Evolutionary conservation across 2,888 invertebrate genomes (phyloP), one percentile per base, ranked within the genome.

Genomic region (Drosophila kokeensis): DNA sequence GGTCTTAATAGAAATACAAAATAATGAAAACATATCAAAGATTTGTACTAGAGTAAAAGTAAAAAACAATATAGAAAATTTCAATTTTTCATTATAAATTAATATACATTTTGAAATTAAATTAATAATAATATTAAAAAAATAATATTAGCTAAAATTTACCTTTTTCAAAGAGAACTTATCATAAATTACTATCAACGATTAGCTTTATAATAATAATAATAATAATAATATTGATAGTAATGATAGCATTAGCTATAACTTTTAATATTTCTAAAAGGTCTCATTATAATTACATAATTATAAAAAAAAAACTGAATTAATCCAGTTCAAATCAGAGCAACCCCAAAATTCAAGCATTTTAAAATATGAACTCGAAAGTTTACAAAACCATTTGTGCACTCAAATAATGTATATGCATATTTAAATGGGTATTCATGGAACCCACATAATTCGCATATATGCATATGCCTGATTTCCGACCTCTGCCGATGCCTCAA

Each of bases 401-500:
- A 27, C 18, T 38, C 6, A 27, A 49, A 21, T 15, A 42, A 29
- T 30, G 4, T n/a, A 15, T 15, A 15, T 57, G 38, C 15, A 24
- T 52, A 52, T 54, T 34, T 40, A 54, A 67, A 48, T 58, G 36
- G 27, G 27, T 59, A 11, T 27, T 42, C 66, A 59, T 68, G 18
- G 52, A 48, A 38, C 58, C 52, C 66, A 42, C 58, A 69, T 58
- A 21, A 53, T 38, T 48, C 32, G n/a, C 52, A 24, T 57, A 36
- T 58, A 30, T 54, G 53, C 48, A 45, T 24, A 42, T 53, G 32
- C 27, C 55, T 53, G 38, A 36, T 52, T 42, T 32, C 11, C 32
- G 57, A 73, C 63, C 66, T 64, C 30, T 53, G 49, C 13, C 65
- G 73, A 64, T 40, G 59, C 66, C 50, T 49, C 66, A 36, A 62